These are phyloP conservation scores for Drosophila ficusphila DNA, from an alignment of 1,140 invertebrate genomes.

Conservation along the genomic window DNA sequence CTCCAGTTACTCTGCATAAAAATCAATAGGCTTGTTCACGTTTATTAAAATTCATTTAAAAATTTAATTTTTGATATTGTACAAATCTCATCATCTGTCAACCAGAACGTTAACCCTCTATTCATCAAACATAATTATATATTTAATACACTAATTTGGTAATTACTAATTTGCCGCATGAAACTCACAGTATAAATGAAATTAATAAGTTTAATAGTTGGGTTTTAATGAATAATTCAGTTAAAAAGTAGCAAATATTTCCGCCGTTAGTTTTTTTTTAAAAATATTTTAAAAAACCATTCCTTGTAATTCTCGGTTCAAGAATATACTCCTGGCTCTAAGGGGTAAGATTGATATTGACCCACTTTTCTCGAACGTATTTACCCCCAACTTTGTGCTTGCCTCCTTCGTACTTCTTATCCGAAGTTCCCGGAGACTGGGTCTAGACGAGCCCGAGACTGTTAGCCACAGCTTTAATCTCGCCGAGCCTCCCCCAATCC, in stretches of 20 bases:
- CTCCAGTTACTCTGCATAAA: no score
- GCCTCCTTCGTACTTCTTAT: neutral
- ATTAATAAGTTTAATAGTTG: no score
- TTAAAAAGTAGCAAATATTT: no score
- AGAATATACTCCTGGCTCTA: neutral
- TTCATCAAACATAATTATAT: neutral
- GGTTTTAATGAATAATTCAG: neutral
- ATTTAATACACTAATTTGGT: neutral
- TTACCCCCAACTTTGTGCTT: slow-evolving; percentile 5
- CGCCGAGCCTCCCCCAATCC: neutral
- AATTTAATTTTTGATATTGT: no score
- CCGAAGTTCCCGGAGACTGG: neutral
- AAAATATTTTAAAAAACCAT: no score
- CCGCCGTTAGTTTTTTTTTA: no score
- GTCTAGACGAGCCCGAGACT: slow-evolving; percentile 11
- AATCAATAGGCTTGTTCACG: no score
- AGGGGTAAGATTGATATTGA: slow-evolving; percentile 5
- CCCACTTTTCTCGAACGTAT: slow-evolving; percentile 31
- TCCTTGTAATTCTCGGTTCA: no score
- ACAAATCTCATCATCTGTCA: neutral
- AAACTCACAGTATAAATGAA: neutral
- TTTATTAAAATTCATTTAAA: no score
- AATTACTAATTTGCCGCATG: neutral
- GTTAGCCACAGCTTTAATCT: slow-evolving; percentile 18
- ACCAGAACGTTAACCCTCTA: neutral